Base-by-base conservation (phyloP, 2,113 vertebrate species). In the Ursus arctos region DNA sequence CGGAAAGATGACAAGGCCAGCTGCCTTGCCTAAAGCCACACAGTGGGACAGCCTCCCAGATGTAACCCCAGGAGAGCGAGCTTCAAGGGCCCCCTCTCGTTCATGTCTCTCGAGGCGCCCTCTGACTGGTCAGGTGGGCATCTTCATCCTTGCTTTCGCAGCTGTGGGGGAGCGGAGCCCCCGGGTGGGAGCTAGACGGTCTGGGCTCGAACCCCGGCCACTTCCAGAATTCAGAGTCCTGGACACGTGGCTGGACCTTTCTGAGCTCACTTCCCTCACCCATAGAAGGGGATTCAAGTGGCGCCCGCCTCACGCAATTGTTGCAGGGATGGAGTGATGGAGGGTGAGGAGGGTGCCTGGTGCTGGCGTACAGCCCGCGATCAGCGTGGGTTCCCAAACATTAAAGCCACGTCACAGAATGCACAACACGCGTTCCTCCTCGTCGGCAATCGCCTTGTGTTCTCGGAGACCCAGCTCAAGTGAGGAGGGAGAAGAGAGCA, bases 291-390 rank as follows among this genome's bases (percentile, higher is more conserved):
- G 5, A 12, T 36, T 19, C 7, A 12, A 22, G 36, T 6, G 13
- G 47, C 33, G 10, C 6, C 36, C 6, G 36, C 36, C 10, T 69
- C 51, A 1, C 0, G 22, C 13, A 49, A 69, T 0, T 7, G n/a
- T 22, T 7, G 0, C 13, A 10, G 49, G 19, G 79, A 77, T 84
- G 8, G 16, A 61, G 40, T 4, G 28, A 9, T 0, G 5, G 7
- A 6, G n/a, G 3, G 16, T 19, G 26, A 43, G n/a, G 59, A 49
- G 57, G 40, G 74, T 5, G 14, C 11, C 72, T 18, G n/a, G 71
- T 6, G 8, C 12, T 21, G 10, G n/a, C 0, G 0, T 2, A 10
- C 4, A 22, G 21, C n/a, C 21, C 0, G 14, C 9, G 26, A 53
- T 36, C 18, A 55, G 7, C 43, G 0, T 8, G 2, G 8, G 18